Percentiles rank a stretch among this genome's conserved stretches.
Evolutionary conservation across 2,797 vertebrate genomes (phyloP).

Genomic region (Hippopotamyrus pictus): DNA sequence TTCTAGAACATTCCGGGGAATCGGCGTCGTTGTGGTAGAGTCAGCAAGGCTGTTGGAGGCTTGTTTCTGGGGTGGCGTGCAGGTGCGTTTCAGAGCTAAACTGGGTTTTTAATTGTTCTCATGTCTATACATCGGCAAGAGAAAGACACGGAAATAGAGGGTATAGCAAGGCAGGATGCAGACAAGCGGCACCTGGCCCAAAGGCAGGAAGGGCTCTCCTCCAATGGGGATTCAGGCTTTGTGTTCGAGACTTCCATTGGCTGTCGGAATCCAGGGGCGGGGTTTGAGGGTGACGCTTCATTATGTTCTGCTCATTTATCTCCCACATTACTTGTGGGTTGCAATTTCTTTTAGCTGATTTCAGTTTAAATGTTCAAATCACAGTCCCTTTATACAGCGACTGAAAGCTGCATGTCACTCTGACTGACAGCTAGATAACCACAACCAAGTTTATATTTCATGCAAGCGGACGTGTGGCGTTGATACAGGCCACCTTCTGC

Average conservation of each 20-base stretch:
- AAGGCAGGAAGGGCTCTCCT: not conserved
- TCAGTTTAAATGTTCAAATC: not conserved
- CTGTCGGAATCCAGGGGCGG: not conserved
- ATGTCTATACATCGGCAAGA: not conserved
- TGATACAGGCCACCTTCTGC: not conserved
- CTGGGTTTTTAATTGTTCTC: not conserved
- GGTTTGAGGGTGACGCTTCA: not conserved
- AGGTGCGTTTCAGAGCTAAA: not conserved
- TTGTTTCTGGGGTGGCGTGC: not conserved
- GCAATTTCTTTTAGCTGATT: not conserved
- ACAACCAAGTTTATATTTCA: not conserved
- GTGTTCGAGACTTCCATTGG: not conserved
- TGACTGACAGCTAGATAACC: not conserved
- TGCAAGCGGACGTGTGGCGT: not conserved
- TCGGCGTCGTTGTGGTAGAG: not conserved
- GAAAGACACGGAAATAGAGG: not conserved
- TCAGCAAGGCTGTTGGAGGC: not conserved
- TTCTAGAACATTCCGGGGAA: not conserved
- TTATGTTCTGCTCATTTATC: not conserved
- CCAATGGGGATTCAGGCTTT: not conserved
- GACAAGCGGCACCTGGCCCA: not conserved
- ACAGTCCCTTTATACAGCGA: not conserved
- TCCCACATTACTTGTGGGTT: not conserved
- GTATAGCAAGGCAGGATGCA: not conserved
- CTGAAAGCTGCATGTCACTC: not conserved